Percentiles rank a stretch among this genome's conserved stretches.
Conservation (phyloP, 2,113 vertebrate species). For the Tympanuchus pallidicinctus region DNA sequence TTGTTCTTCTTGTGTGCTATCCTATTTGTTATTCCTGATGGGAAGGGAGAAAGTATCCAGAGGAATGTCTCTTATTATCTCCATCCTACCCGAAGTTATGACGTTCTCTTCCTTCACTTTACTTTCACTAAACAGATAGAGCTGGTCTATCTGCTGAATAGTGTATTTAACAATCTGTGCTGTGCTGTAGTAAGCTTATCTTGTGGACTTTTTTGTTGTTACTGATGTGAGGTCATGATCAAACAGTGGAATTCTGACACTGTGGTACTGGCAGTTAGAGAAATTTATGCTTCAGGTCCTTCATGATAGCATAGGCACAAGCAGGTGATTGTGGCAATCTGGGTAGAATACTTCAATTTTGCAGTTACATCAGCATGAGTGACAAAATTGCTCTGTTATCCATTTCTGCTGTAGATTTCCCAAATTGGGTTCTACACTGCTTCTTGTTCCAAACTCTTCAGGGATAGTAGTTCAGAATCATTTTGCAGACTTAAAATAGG, state of each 20-base stretch:
- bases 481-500: constrained; percentile 8
- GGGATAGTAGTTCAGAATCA: neutral
- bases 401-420: neutral
- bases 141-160: neutral
- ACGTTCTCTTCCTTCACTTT: neutral
- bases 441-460: neutral
- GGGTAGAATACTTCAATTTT: neutral
- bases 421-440: neutral
- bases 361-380: neutral
- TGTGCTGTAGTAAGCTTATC: neutral
- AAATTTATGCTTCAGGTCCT: neutral
- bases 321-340: neutral
- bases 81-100: neutral
- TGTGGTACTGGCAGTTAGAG: neutral
- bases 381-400: neutral
- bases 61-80: neutral
- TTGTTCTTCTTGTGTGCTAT: neutral
- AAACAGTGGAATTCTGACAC: neutral
- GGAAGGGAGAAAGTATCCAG: neutral
- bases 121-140: neutral
- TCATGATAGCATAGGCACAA: neutral
- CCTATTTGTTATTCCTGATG: neutral
- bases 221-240: neutral
- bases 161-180: neutral
- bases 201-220: neutral